Conservation (phyloP, 2,888 invertebrate species). For the Lycaena phlaeas region DNA sequence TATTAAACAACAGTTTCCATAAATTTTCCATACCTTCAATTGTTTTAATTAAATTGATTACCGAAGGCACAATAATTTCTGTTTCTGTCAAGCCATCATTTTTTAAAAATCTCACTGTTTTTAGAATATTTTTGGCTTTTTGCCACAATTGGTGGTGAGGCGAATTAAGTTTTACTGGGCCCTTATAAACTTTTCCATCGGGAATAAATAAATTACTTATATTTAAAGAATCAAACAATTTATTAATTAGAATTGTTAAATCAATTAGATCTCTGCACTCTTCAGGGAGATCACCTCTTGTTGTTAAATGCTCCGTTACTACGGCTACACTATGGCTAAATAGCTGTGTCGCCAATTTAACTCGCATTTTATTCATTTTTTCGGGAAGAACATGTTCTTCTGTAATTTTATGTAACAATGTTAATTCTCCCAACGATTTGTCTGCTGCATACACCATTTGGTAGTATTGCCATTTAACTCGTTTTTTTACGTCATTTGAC, state of each 20-base stretch:
- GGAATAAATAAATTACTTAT: too few species aligned
- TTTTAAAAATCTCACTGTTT: constrained; percentile 12
- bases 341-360: constrained; percentile 12
- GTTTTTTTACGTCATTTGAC: constrained; percentile 12
- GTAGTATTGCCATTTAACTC: constrained; percentile 13
- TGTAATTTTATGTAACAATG: constrained; percentile 8
- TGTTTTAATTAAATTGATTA: constrained; percentile 15
- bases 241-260: constrained; percentile 14
- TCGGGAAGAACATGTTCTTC: constrained; percentile 11
- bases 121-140: constrained; percentile 9
- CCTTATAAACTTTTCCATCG: too few species aligned
- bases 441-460: constrained; percentile 12
- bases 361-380: constrained; percentile 15
- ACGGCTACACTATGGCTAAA: constrained; percentile 16
- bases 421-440: constrained; percentile 11
- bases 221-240: constrained; percentile 15
- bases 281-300: constrained; percentile 13
- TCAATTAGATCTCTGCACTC: constrained; percentile 16
- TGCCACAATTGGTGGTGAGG: constrained; percentile 13
- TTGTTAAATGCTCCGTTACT: constrained; percentile 17
- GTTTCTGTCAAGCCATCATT: neutral
- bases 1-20: too few species aligned
- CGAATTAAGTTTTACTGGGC: too few species aligned
- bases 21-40: neutral
- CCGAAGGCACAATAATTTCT: constrained; percentile 10